Percentiles rank a stretch among this genome's conserved stretches.
Evolutionary conservation across 2,113 vertebrate genomes (phyloP).

Genomic region (Edolisoma coerulescens): DNA sequence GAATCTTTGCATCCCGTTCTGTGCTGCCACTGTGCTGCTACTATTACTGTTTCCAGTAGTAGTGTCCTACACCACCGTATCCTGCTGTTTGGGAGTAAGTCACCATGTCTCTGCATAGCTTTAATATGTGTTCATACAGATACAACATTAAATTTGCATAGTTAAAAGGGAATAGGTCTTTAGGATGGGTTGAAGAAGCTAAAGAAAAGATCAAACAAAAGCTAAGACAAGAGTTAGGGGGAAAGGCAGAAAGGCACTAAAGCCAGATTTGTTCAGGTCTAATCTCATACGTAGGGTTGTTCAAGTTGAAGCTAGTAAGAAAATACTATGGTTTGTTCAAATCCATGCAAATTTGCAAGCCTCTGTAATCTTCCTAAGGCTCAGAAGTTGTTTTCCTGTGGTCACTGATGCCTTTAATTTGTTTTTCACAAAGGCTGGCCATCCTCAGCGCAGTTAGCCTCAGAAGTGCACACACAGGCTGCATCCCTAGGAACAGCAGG

Average conservation of each 20-base stretch:
- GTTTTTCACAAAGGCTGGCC: background rate
- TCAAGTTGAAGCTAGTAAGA: background rate
- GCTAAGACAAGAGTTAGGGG: background rate
- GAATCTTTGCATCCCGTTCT: background rate
- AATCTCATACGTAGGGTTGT: background rate
- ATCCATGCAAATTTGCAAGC: background rate
- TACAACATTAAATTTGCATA: background rate
- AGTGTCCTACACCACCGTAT: background rate
- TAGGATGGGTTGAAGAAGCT: background rate
- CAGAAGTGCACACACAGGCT: background rate
- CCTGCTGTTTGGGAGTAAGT: background rate
- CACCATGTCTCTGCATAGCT: background rate
- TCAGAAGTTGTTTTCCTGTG: background rate
- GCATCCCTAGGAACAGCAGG: background rate
- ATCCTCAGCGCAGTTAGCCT: background rate
- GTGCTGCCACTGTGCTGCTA: background rate
- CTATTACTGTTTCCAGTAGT: background rate
- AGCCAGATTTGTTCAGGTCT: background rate
- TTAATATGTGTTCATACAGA: background rate
- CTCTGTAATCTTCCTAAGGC: background rate
- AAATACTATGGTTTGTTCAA: background rate
- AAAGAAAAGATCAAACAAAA: background rate
- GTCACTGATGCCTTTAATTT: background rate
- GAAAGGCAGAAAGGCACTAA: background rate
- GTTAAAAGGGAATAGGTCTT: background rate